Percentiles rank a stretch among this genome's conserved stretches.
These are phyloP conservation scores for Metopia argyrocephala DNA, from an alignment of 2,888 invertebrate genomes.

Conservation along the genomic window DNA sequence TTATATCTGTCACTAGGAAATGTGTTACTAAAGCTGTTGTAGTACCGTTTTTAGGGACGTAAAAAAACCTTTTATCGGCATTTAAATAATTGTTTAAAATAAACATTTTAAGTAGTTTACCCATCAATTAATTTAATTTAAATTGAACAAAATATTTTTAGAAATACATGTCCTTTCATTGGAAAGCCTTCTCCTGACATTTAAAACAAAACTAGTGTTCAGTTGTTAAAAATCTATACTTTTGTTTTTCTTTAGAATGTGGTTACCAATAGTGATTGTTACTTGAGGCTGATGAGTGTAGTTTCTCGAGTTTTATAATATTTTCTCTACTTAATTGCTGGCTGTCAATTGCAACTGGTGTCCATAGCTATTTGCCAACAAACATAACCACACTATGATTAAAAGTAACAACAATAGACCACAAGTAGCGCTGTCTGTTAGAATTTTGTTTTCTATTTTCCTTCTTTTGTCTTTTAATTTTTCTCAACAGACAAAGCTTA, in stretches of 20 bases:
- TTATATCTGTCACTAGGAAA: no score
- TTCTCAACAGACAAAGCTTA: neutral
- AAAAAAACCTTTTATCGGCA: no score
- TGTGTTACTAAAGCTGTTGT: no score
- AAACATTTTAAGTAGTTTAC: no score
- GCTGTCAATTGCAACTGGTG: slow-evolving; percentile 60
- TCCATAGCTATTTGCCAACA: neutral
- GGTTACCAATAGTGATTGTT: slow-evolving; percentile 46
- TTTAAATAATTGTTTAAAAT: no score
- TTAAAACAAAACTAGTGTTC: slow-evolving; percentile 11
- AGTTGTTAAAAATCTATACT: neutral
- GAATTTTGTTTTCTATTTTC: neutral
- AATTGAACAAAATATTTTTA: no score
- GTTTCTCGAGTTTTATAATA: slow-evolving; percentile 24
- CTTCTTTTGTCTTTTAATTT: neutral
- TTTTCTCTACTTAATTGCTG: slow-evolving; percentile 41
- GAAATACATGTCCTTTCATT: neutral
- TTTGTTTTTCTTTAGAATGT: neutral
- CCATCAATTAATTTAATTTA: no score
- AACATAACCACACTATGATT: neutral
- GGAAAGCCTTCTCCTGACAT: neutral
- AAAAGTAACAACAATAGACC: neutral
- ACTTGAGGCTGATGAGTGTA: slow-evolving; percentile 45
- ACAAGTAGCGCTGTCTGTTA: neutral
- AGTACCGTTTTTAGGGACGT: no score